Conservation (phyloP, 2,797 vertebrate species). For the Syngnathus acus region DNA sequence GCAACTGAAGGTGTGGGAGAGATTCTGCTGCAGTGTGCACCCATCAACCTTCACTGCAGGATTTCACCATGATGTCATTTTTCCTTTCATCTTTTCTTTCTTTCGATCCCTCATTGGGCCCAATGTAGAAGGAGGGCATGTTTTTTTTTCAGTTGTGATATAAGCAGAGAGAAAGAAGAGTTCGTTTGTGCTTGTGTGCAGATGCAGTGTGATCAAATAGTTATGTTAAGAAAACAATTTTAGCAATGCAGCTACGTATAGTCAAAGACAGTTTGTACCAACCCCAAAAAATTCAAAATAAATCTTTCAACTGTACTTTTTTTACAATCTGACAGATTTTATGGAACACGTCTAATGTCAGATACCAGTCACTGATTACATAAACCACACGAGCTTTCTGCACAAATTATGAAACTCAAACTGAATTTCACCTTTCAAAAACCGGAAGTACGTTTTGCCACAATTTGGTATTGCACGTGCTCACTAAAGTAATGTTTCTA, state of each 20-base stretch:
- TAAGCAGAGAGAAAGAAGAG: constrained; percentile 16
- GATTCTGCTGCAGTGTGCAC: constrained; percentile 52
- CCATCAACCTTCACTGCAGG: constrained; percentile 52
- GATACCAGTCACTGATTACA: neutral
- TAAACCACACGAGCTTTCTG: neutral
- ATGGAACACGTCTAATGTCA: neutral
- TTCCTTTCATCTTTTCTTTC: constrained; percentile 44
- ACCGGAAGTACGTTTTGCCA: neutral
- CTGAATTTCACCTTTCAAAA: neutral
- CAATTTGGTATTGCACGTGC: neutral
- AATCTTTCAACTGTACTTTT: neutral
- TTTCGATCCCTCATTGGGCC: constrained; percentile 21
- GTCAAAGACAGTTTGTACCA: neutral
- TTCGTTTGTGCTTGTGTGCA: constrained; percentile 14
- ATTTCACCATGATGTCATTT: constrained; percentile 58
- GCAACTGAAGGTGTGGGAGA: constrained; percentile 49
- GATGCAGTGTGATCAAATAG: neutral
- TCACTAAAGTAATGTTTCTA: neutral
- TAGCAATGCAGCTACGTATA: neutral
- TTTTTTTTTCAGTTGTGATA: constrained; percentile 21
- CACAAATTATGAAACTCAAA: neutral
- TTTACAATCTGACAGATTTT: neutral
- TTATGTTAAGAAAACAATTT: neutral
- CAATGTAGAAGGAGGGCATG: constrained; percentile 24
- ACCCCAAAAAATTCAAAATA: neutral